Percentiles rank a stretch among this genome's conserved stretches.
Conservation (phyloP, 2,797 vertebrate species). For the Siniperca scherzeri region DNA sequence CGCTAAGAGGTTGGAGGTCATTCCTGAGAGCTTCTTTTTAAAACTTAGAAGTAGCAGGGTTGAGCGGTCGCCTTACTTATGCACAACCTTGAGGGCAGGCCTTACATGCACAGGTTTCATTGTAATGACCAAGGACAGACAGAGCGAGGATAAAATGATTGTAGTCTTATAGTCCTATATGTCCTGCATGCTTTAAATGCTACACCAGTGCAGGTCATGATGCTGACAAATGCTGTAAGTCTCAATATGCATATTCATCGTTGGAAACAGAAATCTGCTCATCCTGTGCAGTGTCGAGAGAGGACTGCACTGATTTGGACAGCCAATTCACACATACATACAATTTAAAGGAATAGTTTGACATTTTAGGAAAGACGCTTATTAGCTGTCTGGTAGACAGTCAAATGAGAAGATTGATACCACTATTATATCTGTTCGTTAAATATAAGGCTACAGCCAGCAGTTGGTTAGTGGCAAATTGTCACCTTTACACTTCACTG, state of each 20-base stretch:
- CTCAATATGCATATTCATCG: background rate
- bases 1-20: conserved; percentile 30
- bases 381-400: background rate
- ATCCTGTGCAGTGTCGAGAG: background rate
- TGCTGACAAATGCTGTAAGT: background rate
- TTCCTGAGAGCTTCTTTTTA: conserved; percentile 9
- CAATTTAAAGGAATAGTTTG: background rate
- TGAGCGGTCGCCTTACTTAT: background rate
- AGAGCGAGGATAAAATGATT: background rate
- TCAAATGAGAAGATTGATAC: background rate
- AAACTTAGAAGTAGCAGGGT: background rate
- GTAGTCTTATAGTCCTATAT: background rate
- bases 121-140: background rate
- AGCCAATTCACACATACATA: background rate
- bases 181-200: background rate
- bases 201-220: background rate
- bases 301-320: background rate
- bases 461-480: background rate
- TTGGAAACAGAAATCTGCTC: background rate
- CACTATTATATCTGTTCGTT: too few species aligned
- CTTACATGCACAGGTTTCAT: background rate
- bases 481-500: background rate
- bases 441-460: background rate
- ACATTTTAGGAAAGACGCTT: background rate
- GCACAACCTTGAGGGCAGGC: background rate